Evolutionary conservation across 2,113 vertebrate genomes (phyloP).

Genomic region (Catagonus wagneri): DNA sequence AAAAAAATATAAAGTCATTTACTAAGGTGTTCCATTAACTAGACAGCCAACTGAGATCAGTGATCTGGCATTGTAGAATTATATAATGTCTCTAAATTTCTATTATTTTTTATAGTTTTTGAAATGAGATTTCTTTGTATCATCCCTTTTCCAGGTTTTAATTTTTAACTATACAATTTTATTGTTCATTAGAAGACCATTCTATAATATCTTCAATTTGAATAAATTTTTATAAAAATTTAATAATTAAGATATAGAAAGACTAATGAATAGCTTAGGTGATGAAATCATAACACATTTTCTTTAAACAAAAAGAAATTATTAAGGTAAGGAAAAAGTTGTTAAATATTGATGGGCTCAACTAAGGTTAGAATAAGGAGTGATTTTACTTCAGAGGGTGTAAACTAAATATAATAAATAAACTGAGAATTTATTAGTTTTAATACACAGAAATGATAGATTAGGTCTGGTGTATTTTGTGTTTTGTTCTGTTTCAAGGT

Average conservation of each 20-base stretch:
- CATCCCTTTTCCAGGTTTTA: not conserved
- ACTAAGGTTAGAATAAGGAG: not conserved
- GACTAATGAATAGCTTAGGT: not conserved
- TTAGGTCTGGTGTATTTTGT: not conserved
- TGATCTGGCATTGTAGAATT: constrained; percentile 40
- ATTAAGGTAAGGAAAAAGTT: not conserved
- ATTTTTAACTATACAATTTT: not conserved
- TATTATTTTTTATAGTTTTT: not conserved
- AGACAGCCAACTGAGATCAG: constrained; percentile 29
- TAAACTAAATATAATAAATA: constrained; percentile 11
- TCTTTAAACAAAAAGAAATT: constrained; percentile 16
- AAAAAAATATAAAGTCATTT: constrained; percentile 19
- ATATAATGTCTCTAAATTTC: not conserved
- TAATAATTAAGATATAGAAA: not conserved
- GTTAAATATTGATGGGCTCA: not conserved
- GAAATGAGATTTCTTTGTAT: not conserved
- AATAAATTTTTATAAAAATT: not conserved
- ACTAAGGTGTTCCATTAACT: constrained; percentile 60
- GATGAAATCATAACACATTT: constrained; percentile 4
- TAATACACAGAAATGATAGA: constrained; percentile 4
- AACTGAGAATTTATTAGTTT: constrained; percentile 24
- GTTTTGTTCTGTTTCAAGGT: not conserved
- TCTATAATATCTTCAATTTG: not conserved
- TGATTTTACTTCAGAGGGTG: not conserved
- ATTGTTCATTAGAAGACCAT: not conserved